A percentile compares a stretch with the other conserved stretches of the same genome.
Conservation (phyloP, 1,140 invertebrate genomes). For the Chrysomallon squamiferum region DNA sequence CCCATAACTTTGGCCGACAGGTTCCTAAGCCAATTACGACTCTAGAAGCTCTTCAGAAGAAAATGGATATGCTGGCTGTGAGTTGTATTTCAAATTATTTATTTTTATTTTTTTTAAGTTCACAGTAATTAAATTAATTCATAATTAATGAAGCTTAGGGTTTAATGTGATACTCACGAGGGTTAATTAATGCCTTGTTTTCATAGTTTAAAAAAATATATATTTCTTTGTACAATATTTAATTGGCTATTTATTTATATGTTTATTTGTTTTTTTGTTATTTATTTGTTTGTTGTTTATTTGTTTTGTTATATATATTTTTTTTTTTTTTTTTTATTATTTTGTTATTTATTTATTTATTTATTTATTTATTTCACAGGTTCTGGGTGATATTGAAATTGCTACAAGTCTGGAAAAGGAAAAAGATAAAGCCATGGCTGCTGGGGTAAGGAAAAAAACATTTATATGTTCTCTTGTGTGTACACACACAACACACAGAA, state of each 20-base stretch:
- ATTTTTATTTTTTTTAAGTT: neutral
- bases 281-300: constrained; percentile 32
- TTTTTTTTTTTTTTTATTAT: too few relatives aligned
- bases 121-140: too few relatives aligned
- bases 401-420: constrained; percentile 65
- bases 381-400: constrained; percentile 65
- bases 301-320: neutral
- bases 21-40: constrained; percentile 58
- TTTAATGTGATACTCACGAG: too few relatives aligned
- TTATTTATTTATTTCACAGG: constrained; percentile 33
- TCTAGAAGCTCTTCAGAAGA: constrained; percentile 55
- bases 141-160: too few relatives aligned
- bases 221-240: too few relatives aligned
- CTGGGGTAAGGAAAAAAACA: neutral
- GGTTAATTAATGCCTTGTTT: too few relatives aligned
- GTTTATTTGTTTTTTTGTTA: neutral
- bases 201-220: too few relatives aligned
- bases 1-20: constrained; percentile 64
- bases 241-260: too few relatives aligned
- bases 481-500: too few relatives aligned
- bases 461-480: too few relatives aligned
- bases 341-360: too few relatives aligned
- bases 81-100: constrained; percentile 8
- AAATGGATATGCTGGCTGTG: constrained; percentile 65
- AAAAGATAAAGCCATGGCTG: constrained; percentile 27